These are phyloP conservation scores for Onychomys leucogaster DNA, from an alignment of 2,797 vertebrate genomes.

Conservation along the genomic window DNA sequence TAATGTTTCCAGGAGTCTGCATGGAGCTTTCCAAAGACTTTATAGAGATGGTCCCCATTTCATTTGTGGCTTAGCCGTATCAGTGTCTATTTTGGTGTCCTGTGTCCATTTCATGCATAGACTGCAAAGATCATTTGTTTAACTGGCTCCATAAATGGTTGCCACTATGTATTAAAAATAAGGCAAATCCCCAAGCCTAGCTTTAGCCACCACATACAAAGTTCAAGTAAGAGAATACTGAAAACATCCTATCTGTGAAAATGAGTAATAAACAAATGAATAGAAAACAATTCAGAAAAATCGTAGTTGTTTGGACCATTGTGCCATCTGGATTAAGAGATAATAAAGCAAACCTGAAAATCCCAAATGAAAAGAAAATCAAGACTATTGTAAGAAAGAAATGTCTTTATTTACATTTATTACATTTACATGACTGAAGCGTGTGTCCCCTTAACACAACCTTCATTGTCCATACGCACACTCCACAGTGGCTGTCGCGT, in stretches of 20 bases:
- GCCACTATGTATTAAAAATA: neutral
- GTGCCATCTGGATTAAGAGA: neutral
- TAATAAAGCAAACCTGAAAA: constrained; percentile 24
- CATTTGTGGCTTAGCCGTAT: neutral
- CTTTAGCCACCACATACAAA: neutral
- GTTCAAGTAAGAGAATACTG: neutral
- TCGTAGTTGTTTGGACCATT: neutral
- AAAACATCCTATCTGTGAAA: neutral
- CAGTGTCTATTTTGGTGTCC: neutral
- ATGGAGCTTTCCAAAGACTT: neutral
- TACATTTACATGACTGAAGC: too few relatives aligned
- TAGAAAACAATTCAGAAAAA: constrained; percentile 13
- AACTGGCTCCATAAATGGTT: neutral
- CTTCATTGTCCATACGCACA: neutral
- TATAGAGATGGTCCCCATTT: neutral
- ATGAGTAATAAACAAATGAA: neutral
- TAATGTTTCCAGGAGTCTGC: neutral
- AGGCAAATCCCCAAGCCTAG: neutral
- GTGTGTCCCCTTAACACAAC: neutral
- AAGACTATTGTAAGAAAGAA: neutral
- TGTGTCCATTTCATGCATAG: neutral
- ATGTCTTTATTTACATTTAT: neutral
- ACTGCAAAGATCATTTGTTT: neutral
- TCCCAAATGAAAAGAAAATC: constrained; percentile 14
- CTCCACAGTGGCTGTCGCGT: neutral